A percentile compares a stretch with the other conserved stretches of the same genome.
phyloP scores from a whole-genome alignment of 2,888 invertebrate genomes.

The Adelognathus sp. region DNA sequence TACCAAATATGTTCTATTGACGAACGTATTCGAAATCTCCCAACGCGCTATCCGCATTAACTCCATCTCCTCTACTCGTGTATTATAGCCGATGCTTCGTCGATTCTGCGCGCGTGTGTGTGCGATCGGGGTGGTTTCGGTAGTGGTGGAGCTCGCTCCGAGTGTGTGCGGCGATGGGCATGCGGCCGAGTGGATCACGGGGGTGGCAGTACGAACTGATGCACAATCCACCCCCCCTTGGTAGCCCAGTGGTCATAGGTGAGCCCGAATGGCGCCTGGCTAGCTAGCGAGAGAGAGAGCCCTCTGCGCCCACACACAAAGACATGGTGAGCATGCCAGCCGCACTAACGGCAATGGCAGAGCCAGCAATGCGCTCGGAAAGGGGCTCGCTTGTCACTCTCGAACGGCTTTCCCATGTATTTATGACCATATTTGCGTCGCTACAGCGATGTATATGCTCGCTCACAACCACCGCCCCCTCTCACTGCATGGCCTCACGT shows the following conservation, averaged over 20 bases:
- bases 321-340: conserved; percentile 33
- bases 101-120: background rate
- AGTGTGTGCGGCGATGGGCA: conserved; percentile 62
- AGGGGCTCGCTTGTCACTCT: conserved; percentile 63
- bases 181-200: conserved; percentile 76
- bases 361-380: conserved; percentile 52
- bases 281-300: conserved; percentile 48
- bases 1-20: background rate
- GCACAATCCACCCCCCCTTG: conserved; percentile 26
- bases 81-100: background rate
- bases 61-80: background rate
- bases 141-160: conserved; percentile 51
- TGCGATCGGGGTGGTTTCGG: conserved; percentile 13
- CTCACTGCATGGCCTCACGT: conserved; percentile 35
- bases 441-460: conserved; percentile 42
- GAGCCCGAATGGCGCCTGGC: conserved; percentile 68
- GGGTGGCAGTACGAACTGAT: conserved; percentile 54
- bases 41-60: background rate
- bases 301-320: conserved; percentile 29
- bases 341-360: conserved; percentile 27
- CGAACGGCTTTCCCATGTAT: conserved; percentile 62
- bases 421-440: conserved; percentile 61
- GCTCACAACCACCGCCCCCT: background rate
- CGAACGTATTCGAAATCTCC: background rate
- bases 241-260: conserved; percentile 67